phyloP scores from a whole-genome alignment of 2,888 invertebrate genomes.

The Cataglyphis altisquamis region DNA sequence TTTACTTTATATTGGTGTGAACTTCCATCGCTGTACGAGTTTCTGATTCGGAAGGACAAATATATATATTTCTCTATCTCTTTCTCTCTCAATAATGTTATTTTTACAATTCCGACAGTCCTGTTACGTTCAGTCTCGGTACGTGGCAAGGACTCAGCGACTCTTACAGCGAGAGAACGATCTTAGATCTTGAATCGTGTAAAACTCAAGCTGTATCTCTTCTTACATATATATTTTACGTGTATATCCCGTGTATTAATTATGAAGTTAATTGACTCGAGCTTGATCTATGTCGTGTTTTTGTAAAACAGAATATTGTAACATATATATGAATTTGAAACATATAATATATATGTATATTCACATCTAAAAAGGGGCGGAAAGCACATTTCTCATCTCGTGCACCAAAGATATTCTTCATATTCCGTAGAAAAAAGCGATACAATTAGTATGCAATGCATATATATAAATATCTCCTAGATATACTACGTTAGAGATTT shows the following conservation, averaged over 20 bases:
- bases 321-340: constrained; percentile 1
- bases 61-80: constrained; percentile 17
- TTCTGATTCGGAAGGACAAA: constrained; percentile 48
- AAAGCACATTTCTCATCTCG: constrained; percentile 47
- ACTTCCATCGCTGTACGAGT: constrained; percentile 59
- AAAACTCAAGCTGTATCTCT: constrained; percentile 28
- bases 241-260: constrained; percentile 47
- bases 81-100: neutral
- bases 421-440: constrained; percentile 38
- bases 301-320: constrained; percentile 62
- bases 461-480: constrained; percentile 26
- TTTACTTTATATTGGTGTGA: constrained; percentile 54
- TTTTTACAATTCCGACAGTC: constrained; percentile 30
- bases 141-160: constrained; percentile 22
- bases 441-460: constrained; percentile 29
- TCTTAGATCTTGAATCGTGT: constrained; percentile 43
- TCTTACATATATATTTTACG: constrained; percentile 36
- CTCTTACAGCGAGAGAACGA: constrained; percentile 44
- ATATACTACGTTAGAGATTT: constrained; percentile 42
- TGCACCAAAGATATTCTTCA: constrained; percentile 41
- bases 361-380: constrained; percentile 24
- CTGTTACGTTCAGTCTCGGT: neutral
- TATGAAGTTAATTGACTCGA: constrained; percentile 54
- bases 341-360: constrained; percentile 18
- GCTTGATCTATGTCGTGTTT: constrained; percentile 58